Percentiles rank a stretch among this genome's conserved stretches.
Conservation (phyloP, 2,888 invertebrate species). For the Cheilosia impressa region DNA sequence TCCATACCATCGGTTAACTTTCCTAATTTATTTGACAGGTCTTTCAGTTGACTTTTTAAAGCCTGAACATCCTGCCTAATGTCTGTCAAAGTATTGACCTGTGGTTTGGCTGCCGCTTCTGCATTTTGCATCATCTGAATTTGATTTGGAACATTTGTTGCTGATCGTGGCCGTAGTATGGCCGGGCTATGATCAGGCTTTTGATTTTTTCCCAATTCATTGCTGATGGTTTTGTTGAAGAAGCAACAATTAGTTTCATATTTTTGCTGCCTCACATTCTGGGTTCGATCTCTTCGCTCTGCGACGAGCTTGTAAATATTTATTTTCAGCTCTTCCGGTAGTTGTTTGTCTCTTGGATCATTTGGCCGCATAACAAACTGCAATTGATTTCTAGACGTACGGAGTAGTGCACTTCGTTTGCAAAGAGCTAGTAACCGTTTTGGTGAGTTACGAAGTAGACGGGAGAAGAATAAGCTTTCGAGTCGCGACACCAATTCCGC, state of each 20-base stretch:
- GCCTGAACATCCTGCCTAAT: constrained; percentile 79
- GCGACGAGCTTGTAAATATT: constrained; percentile 90
- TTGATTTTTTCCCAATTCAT: constrained; percentile 15
- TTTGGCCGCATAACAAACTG: constrained; percentile 91
- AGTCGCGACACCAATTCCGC: constrained; percentile 92
- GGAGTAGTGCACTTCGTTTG: constrained; percentile 89
- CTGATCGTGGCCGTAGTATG: constrained; percentile 80
- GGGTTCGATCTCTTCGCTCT: constrained; percentile 87
- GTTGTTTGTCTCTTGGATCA: constrained; percentile 91
- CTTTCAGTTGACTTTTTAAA: constrained; percentile 79
- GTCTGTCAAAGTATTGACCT: constrained; percentile 78
- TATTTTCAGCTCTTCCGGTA: constrained; percentile 90
- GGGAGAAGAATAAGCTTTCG: constrained; percentile 92
- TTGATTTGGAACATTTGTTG: constrained; percentile 81
- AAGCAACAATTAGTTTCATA: constrained; percentile 82
- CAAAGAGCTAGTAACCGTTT: constrained; percentile 87
- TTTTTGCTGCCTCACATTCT: constrained; percentile 84
- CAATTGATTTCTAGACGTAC: constrained; percentile 90
- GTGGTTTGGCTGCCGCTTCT: constrained; percentile 77
- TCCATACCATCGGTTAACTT: constrained; percentile 79
- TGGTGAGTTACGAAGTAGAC: constrained; percentile 88
- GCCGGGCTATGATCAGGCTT: constrained; percentile 78
- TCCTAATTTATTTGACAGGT: constrained; percentile 80
- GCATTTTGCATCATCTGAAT: constrained; percentile 76
- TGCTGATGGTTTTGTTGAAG: constrained; percentile 79